Percentiles rank a stretch among this genome's conserved stretches.
These are phyloP conservation scores for Thalassaphorura encarpata DNA, from an alignment of 1,140 invertebrate genomes.

Conservation along the genomic window DNA sequence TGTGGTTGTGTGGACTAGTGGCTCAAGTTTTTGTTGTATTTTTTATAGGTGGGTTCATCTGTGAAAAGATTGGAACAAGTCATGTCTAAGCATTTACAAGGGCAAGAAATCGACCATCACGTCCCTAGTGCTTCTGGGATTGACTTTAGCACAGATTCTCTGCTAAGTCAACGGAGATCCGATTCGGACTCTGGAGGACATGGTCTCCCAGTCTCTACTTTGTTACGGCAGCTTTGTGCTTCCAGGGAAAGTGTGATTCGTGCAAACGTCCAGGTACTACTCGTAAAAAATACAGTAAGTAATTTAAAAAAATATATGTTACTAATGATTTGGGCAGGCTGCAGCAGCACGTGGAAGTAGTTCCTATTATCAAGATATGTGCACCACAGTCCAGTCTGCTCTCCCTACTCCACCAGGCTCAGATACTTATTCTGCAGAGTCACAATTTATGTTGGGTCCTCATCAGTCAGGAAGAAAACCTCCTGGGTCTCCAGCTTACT, in stretches of 20 bases:
- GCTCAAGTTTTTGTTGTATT: too few species aligned
- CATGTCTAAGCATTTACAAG: slow-evolving; percentile 88
- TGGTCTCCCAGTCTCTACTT: slow-evolving; percentile 62
- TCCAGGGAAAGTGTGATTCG: slow-evolving; percentile 89
- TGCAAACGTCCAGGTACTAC: slow-evolving; percentile 65
- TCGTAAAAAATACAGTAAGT: too few species aligned
- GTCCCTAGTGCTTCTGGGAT: slow-evolving; percentile 45
- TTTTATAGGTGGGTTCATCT: slow-evolving; percentile 42
- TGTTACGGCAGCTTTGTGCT: slow-evolving; percentile 79
- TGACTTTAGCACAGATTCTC: slow-evolving; percentile 74
- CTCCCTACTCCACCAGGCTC: slow-evolving; percentile 70
- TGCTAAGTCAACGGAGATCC: slow-evolving; percentile 48
- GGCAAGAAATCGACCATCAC: slow-evolving; percentile 44
- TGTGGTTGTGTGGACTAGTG: too few species aligned
- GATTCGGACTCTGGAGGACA: slow-evolving; percentile 25
- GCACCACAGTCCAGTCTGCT: slow-evolving; percentile 45
- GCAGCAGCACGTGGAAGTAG: slow-evolving; percentile 34
- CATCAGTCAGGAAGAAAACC: slow-evolving; percentile 27
- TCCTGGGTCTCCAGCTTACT: slow-evolving; percentile 31
- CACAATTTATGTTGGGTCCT: slow-evolving; percentile 44
- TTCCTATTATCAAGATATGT: slow-evolving; percentile 36
- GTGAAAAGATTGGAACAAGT: slow-evolving; percentile 89
- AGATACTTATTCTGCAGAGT: slow-evolving; percentile 59
- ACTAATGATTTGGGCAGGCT: slow-evolving; percentile 39
- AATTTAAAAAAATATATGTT: too few species aligned